Conservation (phyloP, 2,888 invertebrate genomes). For the Allolobophora icterica region DNA sequence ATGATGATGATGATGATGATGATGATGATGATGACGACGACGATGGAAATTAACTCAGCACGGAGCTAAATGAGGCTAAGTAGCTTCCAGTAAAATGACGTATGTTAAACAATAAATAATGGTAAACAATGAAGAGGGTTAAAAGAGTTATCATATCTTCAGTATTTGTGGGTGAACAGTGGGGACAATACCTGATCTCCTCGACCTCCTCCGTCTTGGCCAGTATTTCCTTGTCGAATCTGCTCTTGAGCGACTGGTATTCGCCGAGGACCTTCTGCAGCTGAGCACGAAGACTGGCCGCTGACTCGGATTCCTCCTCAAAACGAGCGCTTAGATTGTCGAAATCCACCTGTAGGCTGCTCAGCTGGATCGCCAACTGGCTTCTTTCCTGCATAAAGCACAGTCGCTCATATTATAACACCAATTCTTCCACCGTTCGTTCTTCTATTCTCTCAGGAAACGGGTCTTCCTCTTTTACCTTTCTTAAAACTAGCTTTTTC, state of each 20-base stretch:
- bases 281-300: constrained; percentile 94
- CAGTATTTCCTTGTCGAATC: constrained; percentile 91
- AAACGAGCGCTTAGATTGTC: constrained; percentile 82
- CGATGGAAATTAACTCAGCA: neutral
- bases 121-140: too few species aligned
- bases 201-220: constrained; percentile 89
- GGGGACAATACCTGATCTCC: constrained; percentile 68
- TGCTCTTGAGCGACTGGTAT: constrained; percentile 89
- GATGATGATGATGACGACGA: too few species aligned
- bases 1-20: too few species aligned
- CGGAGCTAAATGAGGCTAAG: neutral
- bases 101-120: too few species aligned
- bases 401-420: neutral
- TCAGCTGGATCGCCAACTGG: constrained; percentile 60
- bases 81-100: too few species aligned
- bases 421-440: too few species aligned
- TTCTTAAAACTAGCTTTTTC: too few species aligned
- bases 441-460: too few species aligned
- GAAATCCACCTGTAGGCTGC: constrained; percentile 61
- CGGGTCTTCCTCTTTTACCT: too few species aligned
- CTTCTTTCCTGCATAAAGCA: constrained; percentile 49
- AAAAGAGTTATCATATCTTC: too few species aligned
- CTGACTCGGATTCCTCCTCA: constrained; percentile 96
- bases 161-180: neutral
- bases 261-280: constrained; percentile 89